Percentiles rank a stretch among this genome's conserved stretches.
Evolutionary conservation across 2,113 vertebrate genomes (phyloP).

Genomic region (Nanorana parkeri): DNA sequence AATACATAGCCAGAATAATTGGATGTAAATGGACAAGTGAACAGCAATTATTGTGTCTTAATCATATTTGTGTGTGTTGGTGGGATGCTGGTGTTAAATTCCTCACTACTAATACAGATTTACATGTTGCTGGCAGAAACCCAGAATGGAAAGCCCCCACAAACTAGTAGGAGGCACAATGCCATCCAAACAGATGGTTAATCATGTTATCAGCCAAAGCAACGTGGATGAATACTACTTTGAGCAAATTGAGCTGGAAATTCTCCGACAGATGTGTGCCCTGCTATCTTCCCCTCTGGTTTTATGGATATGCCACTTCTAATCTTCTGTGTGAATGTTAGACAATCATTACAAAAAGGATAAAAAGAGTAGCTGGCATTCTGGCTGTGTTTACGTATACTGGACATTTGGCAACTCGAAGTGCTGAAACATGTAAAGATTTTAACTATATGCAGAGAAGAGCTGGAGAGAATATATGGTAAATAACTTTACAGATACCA

Average conservation of each 20-base stretch:
- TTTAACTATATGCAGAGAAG: too few relatives aligned
- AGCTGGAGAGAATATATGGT: too few relatives aligned
- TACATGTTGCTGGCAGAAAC: constrained; percentile 16
- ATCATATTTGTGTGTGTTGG: constrained; percentile 17
- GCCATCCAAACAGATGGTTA: constrained; percentile 53
- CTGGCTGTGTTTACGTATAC: constrained; percentile 6
- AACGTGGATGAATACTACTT: constrained; percentile 40
- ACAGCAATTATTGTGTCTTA: background rate
- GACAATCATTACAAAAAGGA: constrained; percentile 34
- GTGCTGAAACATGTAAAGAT: too few relatives aligned
- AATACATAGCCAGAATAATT: background rate
- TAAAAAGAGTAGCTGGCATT: constrained; percentile 26
- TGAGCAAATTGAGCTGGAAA: constrained; percentile 32
- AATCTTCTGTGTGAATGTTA: constrained; percentile 33
- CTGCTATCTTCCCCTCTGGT: constrained; percentile 39
- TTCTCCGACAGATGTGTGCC: constrained; percentile 43
- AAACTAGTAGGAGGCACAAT: constrained; percentile 41
- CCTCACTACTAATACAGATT: background rate
- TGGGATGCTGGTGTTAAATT: constrained; percentile 24
- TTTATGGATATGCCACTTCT: constrained; percentile 41
- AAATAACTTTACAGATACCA: too few relatives aligned
- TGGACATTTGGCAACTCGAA: constrained; percentile 24
- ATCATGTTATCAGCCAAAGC: constrained; percentile 46
- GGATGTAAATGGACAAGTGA: background rate
- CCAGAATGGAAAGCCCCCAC: constrained; percentile 37